Conservation (phyloP, 2,797 vertebrate species). For the Calcarius lapponicus region DNA sequence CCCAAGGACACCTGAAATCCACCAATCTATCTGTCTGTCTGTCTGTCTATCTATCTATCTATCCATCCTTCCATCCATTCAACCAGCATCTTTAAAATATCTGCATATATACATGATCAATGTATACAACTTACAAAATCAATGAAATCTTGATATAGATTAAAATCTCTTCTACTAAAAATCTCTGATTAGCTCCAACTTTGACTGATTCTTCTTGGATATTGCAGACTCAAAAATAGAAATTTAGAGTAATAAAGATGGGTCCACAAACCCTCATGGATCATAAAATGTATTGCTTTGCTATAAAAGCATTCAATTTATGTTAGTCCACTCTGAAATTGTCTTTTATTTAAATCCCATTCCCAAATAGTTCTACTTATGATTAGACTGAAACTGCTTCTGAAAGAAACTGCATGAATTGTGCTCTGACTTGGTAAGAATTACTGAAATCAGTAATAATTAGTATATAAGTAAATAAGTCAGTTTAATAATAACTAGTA, state of each 20-base stretch:
- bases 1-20: background rate
- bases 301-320: background rate
- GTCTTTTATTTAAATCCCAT: background rate
- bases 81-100: background rate
- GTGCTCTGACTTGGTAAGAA: background rate
- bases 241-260: background rate
- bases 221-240: background rate
- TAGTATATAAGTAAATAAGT: background rate
- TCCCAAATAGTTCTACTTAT: background rate
- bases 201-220: background rate
- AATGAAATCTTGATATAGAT: background rate
- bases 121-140: background rate
- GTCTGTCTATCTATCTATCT: background rate
- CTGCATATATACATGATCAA: background rate
- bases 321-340: background rate
- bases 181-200: background rate
- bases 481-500: background rate
- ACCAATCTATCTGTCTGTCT: background rate
- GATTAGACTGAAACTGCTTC: background rate
- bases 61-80: background rate
- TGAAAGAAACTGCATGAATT: background rate
- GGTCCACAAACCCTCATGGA: background rate
- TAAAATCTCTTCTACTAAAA: background rate
- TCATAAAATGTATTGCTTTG: background rate
- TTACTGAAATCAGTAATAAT: background rate